A percentile compares a stretch with the other conserved stretches of the same genome.
These are phyloP conservation scores for Epinotia nisella DNA, from an alignment of 2,888 invertebrate genomes.

Conservation along the genomic window DNA sequence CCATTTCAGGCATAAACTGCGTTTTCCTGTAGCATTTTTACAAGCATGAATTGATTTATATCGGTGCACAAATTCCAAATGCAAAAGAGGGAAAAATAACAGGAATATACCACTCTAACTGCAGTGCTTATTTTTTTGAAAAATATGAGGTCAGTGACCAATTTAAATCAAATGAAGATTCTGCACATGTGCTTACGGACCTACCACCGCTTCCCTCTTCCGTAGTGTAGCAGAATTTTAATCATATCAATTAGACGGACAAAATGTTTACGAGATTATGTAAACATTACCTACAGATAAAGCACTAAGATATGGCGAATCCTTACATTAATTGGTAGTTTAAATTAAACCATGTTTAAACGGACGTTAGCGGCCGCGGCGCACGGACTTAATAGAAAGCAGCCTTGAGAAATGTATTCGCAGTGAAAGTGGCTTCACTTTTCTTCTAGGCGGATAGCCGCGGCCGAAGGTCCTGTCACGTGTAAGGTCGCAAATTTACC, in stretches of 20 bases:
- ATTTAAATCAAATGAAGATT: constrained; percentile 35
- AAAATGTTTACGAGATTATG: constrained; percentile 28
- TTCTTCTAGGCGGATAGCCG: constrained; percentile 27
- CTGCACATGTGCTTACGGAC: constrained; percentile 26
- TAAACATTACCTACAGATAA: not conserved
- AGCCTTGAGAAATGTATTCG: constrained; percentile 21
- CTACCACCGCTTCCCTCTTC: constrained; percentile 64
- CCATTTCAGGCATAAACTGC: constrained; percentile 25
- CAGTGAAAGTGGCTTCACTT: constrained; percentile 37
- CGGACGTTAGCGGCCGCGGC: constrained; percentile 9
- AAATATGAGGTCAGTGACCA: constrained; percentile 11
- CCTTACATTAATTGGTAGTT: not conserved
- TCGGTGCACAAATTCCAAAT: constrained; percentile 1
- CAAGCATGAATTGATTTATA: constrained; percentile 9
- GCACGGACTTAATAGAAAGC: constrained; percentile 24
- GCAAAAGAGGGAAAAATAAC: constrained; percentile 10
- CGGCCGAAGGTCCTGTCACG: constrained; percentile 31
- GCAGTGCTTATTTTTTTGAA: not conserved
- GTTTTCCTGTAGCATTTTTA: constrained; percentile 28
- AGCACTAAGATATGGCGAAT: not conserved
- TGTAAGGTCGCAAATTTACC: constrained; percentile 41
- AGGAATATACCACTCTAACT: constrained; percentile 11
- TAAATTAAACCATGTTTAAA: constrained; percentile 22
- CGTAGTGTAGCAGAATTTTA: constrained; percentile 74
- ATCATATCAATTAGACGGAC: constrained; percentile 48